A percentile compares a stretch with the other conserved stretches of the same genome.
These are phyloP conservation scores for Cataglyphis altisquamis DNA, from an alignment of 2,888 invertebrate genomes.

Conservation along the genomic window DNA sequence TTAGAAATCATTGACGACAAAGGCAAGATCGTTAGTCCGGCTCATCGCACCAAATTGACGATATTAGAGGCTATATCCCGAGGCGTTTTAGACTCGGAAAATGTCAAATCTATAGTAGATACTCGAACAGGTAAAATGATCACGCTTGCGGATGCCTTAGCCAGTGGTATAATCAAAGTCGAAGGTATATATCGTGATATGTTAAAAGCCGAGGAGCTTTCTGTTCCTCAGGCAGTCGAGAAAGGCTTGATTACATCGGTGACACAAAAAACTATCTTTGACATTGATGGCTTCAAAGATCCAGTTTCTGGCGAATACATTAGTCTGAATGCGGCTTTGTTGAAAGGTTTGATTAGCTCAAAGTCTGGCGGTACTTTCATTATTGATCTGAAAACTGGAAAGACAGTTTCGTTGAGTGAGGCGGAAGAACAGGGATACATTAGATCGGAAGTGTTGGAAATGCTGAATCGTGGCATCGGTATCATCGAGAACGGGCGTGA, in stretches of 20 bases:
- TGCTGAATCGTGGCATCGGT: constrained; percentile 94
- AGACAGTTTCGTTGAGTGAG: constrained; percentile 92
- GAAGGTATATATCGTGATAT: constrained; percentile 92
- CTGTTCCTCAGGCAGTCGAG: constrained; percentile 95
- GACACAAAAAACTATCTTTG: constrained; percentile 95
- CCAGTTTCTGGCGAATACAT: constrained; percentile 93
- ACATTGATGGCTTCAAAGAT: constrained; percentile 96
- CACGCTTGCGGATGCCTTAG: constrained; percentile 94
- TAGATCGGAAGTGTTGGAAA: constrained; percentile 94
- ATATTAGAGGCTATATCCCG: constrained; percentile 94
- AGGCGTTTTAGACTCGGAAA: constrained; percentile 95
- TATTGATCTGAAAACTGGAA: constrained; percentile 91
- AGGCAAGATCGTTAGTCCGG: constrained; percentile 93
- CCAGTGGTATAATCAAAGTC: constrained; percentile 92
- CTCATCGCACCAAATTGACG: constrained; percentile 91
- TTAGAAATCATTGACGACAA: constrained; percentile 91
- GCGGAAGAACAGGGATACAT: constrained; percentile 93
- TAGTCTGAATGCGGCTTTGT: constrained; percentile 93
- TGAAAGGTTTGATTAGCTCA: constrained; percentile 92
- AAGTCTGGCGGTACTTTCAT: constrained; percentile 88
- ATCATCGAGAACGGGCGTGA: constrained; percentile 92
- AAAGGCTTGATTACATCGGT: constrained; percentile 96
- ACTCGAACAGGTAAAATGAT: constrained; percentile 92
- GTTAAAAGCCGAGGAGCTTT: constrained; percentile 90
- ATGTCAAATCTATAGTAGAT: constrained; percentile 94